Evolutionary conservation across 2,888 invertebrate species (phyloP), one percentile per base, ranked within the genome.

Genomic region (Sclerodermus sp.): DNA sequence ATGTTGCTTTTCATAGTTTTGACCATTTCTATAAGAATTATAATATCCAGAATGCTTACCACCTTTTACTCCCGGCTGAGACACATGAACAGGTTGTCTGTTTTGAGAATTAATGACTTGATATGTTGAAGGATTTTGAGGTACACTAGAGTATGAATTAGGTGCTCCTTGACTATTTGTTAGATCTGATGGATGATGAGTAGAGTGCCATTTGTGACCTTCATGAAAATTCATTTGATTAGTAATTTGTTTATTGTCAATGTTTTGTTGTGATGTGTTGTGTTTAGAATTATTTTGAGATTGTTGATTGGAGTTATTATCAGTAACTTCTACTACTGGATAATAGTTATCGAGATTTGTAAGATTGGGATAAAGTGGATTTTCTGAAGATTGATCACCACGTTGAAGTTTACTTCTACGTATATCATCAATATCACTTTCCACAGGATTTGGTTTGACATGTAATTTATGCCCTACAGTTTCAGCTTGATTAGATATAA

Each of bases 131-230:
- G 6, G 10, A 9, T 6, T 30, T 10, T 30, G 30, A 30, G 30
- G 10, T 30, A 30, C 30, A 30, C 30, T 10, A 30, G n/a, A n/a
- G n/a, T n/a, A n/a, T n/a, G n/a, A n/a, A n/a, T n/a, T n/a, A n/a
- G n/a, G n/a, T 23, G 23, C 23, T 23, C 23, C n/a, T n/a, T n/a
- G n/a, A n/a, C 56, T 56, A 29, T 59, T 55, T 12, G 64, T 65
- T 31, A 66, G 51, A 45, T 68, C 69, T 36, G 57, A 58, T 16
- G 66, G 61, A 34, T 62, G 56, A 43, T 70, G 71, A 3, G 49
- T 61, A 15, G 55, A 58, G 44, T 70, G 70, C 69, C 70, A 70
- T 12, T 37, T 14, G 8, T 36, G 14, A 36, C 17, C 12, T 40
- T 39, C 55, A 50, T 23, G 51, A 53, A 37, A 51, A 48, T 42